Evolutionary conservation across 2,888 invertebrate species (phyloP).

Genomic region (Epinotia bilunana): DNA sequence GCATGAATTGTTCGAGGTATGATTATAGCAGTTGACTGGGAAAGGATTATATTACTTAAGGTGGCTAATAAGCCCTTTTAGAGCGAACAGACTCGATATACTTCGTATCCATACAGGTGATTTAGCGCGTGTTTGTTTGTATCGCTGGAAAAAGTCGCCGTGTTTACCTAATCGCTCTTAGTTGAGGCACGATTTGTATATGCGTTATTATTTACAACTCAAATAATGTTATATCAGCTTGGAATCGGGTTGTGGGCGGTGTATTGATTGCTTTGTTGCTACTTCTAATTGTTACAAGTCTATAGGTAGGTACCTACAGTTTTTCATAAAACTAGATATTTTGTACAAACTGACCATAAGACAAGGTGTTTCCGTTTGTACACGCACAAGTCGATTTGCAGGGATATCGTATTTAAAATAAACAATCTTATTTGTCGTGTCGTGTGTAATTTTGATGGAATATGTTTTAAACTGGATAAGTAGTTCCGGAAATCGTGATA

Average conservation of each 20-base stretch:
- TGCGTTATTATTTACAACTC: not conserved
- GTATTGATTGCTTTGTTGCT: not conserved
- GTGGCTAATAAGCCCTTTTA: not conserved
- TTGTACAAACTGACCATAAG: not conserved
- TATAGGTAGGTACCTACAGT: not conserved
- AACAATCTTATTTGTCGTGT: too few relatives aligned
- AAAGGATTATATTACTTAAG: not conserved
- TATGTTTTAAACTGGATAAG: too few relatives aligned
- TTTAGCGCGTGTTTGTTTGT: too few relatives aligned
- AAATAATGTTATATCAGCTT: not conserved
- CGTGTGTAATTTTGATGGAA: too few relatives aligned
- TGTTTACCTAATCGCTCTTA: too few relatives aligned
- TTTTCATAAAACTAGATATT: not conserved
- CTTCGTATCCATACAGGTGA: too few relatives aligned
- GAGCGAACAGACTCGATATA: too few relatives aligned
- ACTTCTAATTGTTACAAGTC: not conserved
- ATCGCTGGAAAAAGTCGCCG: too few relatives aligned
- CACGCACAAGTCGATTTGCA: not conserved
- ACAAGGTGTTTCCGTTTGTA: not conserved
- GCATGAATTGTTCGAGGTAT: too few relatives aligned
- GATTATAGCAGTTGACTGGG: too few relatives aligned
- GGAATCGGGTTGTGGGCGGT: slow-evolving; percentile 1
- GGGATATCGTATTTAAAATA: too few relatives aligned
- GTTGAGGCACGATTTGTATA: not conserved
- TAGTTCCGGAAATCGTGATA: too few relatives aligned